phyloP scores from a whole-genome alignment of 2,113 vertebrate species.

The Stercorarius parasiticus region DNA sequence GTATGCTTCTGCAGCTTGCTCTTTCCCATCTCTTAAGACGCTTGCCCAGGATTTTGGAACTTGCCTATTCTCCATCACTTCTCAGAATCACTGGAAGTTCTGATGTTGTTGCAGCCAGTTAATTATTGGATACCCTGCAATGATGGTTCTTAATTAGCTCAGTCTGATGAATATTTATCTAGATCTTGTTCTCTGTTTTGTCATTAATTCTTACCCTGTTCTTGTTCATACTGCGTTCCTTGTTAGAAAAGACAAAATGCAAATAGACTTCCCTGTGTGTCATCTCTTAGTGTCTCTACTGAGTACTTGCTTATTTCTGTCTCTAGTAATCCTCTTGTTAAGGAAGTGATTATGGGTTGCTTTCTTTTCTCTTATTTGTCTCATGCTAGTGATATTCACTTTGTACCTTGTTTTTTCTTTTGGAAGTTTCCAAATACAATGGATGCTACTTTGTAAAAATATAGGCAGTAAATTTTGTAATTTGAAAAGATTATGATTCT shows the following conservation, averaged over 20 bases:
- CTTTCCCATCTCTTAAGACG: not conserved
- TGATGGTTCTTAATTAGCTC: not conserved
- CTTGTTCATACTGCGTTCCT: not conserved
- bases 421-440: not conserved
- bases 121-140: not conserved
- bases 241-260: not conserved
- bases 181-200: not conserved
- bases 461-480: not conserved
- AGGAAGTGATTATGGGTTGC: not conserved
- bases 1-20: not conserved
- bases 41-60: not conserved
- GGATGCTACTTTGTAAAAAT: not conserved
- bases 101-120: not conserved
- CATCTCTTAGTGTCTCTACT: not conserved
- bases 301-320: not conserved
- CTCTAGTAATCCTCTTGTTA: not conserved
- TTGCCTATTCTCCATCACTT: not conserved
- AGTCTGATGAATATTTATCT: not conserved
- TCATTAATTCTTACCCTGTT: not conserved
- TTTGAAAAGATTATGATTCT: not conserved
- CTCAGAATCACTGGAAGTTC: not conserved
- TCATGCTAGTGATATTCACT: not conserved
- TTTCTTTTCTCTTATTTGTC: not conserved
- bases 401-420: not conserved
- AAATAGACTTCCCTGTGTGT: not conserved